Base-by-base conservation (phyloP, 2,113 vertebrate genomes). In the Corydoras maculifer region DNA sequence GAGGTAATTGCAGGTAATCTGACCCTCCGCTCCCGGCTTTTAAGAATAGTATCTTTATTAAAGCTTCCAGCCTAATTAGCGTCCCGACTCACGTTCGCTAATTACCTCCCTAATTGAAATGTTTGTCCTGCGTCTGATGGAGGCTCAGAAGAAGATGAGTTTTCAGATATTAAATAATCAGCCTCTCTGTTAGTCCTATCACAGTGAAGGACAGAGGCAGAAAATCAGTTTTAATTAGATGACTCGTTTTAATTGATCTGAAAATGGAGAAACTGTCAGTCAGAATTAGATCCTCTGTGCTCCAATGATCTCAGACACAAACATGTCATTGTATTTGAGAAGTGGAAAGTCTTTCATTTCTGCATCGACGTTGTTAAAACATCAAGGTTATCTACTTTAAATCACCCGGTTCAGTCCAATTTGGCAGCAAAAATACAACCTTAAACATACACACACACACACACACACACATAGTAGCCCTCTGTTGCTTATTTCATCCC, bases 191-290 rank as follows among this genome's bases (percentile, higher is more conserved):
- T 82, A 90, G 85, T 84, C 83, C 83, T 84, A 84, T 87, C 84
- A 86, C 86, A 86, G 86, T 87, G 86, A 87, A 86, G 79, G 84
- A 85, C 79, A 80, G 79, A 81, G 83, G 74, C 79, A 84, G 80
- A 83, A 87, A 86, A 83, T 79, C 76, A 79, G 75, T 61, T 67
- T 75, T 87, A 87, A 90, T 90, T 84, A 85, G 83, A 85, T 80
- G 79, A 83, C 66, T 84, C 78, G 73, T 83, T 86, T 85, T 87
- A 90, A 88, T 90, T 88, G 84, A 89, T 87, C 86, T 71, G 80
- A 80, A 79, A 85, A 81, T 86, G 77, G 79, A 82, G 72, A 76
- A 84, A 81, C 81, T 87, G 86, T 80, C 87, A 79, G 80, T 90
- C 88, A 88, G 82, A 82, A 87, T 85, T 80, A 85, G 76, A 29